Conservation (phyloP, 2,797 vertebrate genomes). For the Myotis daubentonii region DNA sequence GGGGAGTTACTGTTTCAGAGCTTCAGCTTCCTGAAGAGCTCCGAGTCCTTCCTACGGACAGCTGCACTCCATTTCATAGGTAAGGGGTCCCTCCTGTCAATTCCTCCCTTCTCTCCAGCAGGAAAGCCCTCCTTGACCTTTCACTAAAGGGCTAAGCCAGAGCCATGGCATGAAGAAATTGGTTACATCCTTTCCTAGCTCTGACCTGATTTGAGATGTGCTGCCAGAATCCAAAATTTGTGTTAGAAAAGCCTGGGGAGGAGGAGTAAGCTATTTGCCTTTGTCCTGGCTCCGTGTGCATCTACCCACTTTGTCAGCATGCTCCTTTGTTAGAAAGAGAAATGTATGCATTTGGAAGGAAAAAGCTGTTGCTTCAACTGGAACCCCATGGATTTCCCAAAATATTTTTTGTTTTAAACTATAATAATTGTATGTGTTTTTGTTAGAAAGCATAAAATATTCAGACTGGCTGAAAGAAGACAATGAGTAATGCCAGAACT, state of each 20-base stretch:
- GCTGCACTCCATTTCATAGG: slow-evolving; percentile 43
- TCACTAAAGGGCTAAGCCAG: neutral
- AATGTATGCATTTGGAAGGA: neutral
- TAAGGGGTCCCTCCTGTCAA: neutral
- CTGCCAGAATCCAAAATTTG: neutral
- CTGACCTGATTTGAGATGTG: neutral
- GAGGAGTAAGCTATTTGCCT: neutral
- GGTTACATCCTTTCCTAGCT: neutral
- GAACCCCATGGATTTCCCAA: neutral
- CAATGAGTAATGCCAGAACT: neutral
- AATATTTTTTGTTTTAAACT: neutral
- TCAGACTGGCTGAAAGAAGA: neutral
- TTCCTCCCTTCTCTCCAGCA: too few relatives aligned
- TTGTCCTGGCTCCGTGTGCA: neutral
- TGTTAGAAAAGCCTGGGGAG: neutral
- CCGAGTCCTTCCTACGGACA: neutral
- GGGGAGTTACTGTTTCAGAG: slow-evolving; percentile 47
- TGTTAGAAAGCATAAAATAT: neutral
- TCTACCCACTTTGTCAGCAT: neutral
- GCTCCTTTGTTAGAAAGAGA: neutral
- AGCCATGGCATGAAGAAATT: neutral
- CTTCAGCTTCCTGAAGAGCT: slow-evolving; percentile 41
- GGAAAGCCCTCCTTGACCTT: neutral
- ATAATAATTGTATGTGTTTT: neutral
- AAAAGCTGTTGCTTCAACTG: neutral